These are phyloP conservation scores for Apocrypta bakeri DNA, from an alignment of 1,140 invertebrate genomes.

Conservation along the genomic window DNA sequence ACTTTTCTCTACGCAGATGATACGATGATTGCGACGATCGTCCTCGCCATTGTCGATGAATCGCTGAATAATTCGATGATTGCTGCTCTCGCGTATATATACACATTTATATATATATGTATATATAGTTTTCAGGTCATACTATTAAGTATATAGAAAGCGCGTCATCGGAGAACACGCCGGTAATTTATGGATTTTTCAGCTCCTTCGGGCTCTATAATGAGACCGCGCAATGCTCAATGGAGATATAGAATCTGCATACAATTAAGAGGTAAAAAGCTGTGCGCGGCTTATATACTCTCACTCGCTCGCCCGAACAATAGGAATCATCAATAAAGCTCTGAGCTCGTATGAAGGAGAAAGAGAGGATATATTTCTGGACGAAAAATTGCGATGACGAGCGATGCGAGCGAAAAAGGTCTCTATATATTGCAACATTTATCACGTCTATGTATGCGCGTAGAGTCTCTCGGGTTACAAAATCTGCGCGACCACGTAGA, in stretches of 20 bases:
- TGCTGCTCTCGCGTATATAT: neutral
- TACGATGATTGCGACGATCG: neutral
- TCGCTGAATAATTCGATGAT: neutral
- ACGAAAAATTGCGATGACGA: neutral
- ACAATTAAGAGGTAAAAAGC: constrained; percentile 23
- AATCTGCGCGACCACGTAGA: neutral
- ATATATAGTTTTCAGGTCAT: too few relatives aligned
- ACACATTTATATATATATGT: neutral
- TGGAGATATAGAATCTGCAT: constrained; percentile 28
- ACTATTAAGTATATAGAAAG: neutral
- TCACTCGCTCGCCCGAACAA: constrained; percentile 1
- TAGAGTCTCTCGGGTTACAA: neutral
- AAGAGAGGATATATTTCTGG: neutral
- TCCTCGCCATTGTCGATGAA: neutral
- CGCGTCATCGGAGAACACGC: neutral
- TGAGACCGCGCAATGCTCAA: neutral
- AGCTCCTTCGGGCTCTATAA: neutral
- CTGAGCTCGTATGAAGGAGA: neutral
- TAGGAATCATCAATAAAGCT: constrained; percentile 28
- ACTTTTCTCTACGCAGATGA: too few relatives aligned
- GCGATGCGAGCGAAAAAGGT: neutral
- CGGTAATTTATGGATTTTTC: constrained; percentile 14
- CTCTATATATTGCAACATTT: neutral
- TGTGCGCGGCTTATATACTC: too few relatives aligned
- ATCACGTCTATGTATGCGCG: too few relatives aligned